A percentile compares a stretch with the other conserved stretches of the same genome.
These are phyloP conservation scores for Bombylius major DNA, from an alignment of 2,888 invertebrate species.

Conservation along the genomic window DNA sequence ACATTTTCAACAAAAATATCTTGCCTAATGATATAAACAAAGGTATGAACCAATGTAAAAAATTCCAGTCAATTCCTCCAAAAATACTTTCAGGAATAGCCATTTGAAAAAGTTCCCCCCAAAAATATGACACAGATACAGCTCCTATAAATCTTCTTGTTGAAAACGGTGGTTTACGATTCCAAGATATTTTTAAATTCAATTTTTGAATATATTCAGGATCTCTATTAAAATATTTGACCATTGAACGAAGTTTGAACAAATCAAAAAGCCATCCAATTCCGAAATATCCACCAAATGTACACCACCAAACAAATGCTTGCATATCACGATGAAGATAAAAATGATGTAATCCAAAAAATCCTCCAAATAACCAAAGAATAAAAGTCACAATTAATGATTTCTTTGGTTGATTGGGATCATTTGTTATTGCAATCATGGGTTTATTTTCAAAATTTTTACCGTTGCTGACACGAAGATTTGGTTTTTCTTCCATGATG, in stretches of 20 bases:
- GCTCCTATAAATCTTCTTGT: constrained; percentile 64
- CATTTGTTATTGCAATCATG: constrained; percentile 4
- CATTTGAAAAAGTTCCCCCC: constrained; percentile 60
- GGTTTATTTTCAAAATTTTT: no score
- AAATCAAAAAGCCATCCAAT: constrained; percentile 80
- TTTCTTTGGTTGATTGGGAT: constrained; percentile 32
- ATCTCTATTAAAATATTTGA: constrained; percentile 67
- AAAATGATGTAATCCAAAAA: constrained; percentile 81
- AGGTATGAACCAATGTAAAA: constrained; percentile 60
- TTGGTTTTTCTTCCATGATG: no score
- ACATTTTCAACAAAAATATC: background rate
- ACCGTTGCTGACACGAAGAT: no score
- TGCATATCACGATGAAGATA: constrained; percentile 81
- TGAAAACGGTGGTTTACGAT: constrained; percentile 71
- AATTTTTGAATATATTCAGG: constrained; percentile 53
- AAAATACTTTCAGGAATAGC: constrained; percentile 68
- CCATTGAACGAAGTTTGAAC: constrained; percentile 73
- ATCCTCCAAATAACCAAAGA: constrained; percentile 76
- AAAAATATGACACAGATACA: constrained; percentile 65
- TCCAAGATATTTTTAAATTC: constrained; percentile 44
- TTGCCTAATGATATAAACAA: constrained; percentile 58
- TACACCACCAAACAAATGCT: constrained; percentile 81
- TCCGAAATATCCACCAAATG: constrained; percentile 69
- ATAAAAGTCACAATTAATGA: constrained; percentile 61
- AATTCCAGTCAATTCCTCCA: constrained; percentile 55